phyloP scores from a whole-genome alignment of 2,797 vertebrate species.

The Rhabdophis nuchalis region DNA sequence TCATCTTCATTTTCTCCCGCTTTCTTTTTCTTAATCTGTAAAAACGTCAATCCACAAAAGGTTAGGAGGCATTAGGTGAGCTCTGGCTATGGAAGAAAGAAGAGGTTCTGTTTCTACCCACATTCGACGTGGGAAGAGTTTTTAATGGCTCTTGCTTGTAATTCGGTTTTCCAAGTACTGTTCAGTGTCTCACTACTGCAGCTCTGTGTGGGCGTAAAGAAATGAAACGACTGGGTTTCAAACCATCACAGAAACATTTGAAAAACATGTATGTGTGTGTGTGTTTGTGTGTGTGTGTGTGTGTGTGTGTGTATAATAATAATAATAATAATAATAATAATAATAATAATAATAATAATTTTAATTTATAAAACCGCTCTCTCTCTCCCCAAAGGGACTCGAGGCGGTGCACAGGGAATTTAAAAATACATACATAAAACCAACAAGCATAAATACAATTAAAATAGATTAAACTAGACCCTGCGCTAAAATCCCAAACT shows the following conservation, averaged over 20 bases:
- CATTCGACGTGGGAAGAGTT: slow-evolving; percentile 69
- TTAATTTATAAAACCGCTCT: no score
- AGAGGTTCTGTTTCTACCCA: slow-evolving; percentile 65
- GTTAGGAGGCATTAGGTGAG: slow-evolving; percentile 61
- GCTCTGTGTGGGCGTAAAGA: slow-evolving; percentile 76
- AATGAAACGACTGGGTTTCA: slow-evolving; percentile 78
- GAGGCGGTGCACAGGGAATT: no score
- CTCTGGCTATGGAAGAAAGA: slow-evolving; percentile 50
- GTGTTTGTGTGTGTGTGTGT: slow-evolving; percentile 37
- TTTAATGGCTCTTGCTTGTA: slow-evolving; percentile 72
- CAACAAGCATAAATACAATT: no score
- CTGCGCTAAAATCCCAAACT: no score
- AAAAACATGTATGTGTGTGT: slow-evolving; percentile 66
- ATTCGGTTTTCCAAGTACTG: slow-evolving; percentile 68
- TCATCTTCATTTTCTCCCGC: slow-evolving; percentile 47
- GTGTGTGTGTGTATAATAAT: no score
- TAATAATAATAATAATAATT: no score
- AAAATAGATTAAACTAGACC: no score
- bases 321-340: no score
- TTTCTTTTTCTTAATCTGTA: slow-evolving; percentile 52
- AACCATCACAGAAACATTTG: slow-evolving; percentile 77
- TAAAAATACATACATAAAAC: no score
- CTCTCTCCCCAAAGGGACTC: no score
- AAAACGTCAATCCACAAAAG: slow-evolving; percentile 50
- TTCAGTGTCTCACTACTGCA: slow-evolving; percentile 71